phyloP scores from a whole-genome alignment of 2,113 vertebrate genomes.

The Lasiurus cinereus region DNA sequence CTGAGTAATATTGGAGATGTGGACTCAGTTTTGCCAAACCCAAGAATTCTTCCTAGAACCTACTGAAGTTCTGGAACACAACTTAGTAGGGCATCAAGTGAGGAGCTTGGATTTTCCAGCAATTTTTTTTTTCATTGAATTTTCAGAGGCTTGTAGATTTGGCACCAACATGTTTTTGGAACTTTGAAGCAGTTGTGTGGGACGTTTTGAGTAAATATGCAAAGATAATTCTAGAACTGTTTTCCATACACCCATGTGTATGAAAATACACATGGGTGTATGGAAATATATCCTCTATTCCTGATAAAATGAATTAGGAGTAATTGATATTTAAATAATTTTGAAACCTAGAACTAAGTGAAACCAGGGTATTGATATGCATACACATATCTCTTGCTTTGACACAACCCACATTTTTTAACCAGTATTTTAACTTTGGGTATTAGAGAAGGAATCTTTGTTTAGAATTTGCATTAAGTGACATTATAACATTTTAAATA shows the following conservation, averaged over 20 bases:
- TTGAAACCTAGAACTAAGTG: neutral
- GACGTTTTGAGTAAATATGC: neutral
- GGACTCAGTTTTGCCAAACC: neutral
- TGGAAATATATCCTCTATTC: neutral
- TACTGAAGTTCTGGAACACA: neutral
- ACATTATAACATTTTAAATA: neutral
- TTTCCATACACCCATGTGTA: neutral
- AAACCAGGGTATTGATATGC: neutral
- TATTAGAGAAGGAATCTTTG: neutral
- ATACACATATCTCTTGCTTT: neutral
- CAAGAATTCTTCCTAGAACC: neutral
- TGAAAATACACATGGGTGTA: too few relatives aligned
- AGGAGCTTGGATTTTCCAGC: neutral
- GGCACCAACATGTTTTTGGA: neutral
- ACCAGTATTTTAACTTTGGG: neutral
- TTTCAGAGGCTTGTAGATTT: neutral
- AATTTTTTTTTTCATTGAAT: neutral
- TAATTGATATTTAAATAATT: neutral
- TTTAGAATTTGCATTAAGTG: constrained; percentile 37
- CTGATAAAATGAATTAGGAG: neutral
- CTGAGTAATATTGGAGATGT: too few relatives aligned
- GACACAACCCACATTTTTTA: neutral
- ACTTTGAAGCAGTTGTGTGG: neutral
- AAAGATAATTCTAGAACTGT: neutral
- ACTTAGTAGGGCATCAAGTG: neutral